phyloP scores from a whole-genome alignment of 2,888 invertebrate species.

The Drosophila melanosoma region DNA sequence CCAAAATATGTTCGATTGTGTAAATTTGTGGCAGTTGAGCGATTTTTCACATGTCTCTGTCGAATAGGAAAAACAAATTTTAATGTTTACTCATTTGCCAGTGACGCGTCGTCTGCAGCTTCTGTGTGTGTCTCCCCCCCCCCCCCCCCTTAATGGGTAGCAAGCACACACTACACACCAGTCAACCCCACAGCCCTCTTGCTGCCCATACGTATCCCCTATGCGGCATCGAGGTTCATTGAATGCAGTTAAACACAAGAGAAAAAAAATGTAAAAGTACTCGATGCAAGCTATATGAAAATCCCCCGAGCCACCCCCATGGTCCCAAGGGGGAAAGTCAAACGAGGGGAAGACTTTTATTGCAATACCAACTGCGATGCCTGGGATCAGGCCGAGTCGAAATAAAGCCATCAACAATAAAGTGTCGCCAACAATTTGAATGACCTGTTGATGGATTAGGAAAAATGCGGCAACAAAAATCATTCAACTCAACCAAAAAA shows the following conservation, averaged over 20 bases:
- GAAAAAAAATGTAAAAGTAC: constrained; percentile 12
- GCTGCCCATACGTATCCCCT: neutral
- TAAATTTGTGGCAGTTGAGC: constrained; percentile 63
- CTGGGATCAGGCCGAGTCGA: constrained; percentile 18
- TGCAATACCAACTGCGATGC: constrained; percentile 30
- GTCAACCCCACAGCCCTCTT: neutral
- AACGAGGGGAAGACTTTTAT: constrained; percentile 51
- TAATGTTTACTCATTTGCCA: constrained; percentile 57
- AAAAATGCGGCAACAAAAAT: neutral
- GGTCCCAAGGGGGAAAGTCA: constrained; percentile 17
- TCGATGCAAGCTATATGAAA: constrained; percentile 47
- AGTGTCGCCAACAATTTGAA: constrained; percentile 65
- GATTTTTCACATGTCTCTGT: constrained; percentile 62
- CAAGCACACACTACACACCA: neutral
- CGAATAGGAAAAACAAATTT: constrained; percentile 47
- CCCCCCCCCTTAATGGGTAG: neutral
- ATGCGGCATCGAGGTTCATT: constrained; percentile 26
- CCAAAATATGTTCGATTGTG: constrained; percentile 63
- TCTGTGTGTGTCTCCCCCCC: constrained; percentile 29
- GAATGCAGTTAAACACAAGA: constrained; percentile 24
- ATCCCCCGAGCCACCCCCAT: constrained; percentile 52
- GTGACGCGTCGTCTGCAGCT: constrained; percentile 35
- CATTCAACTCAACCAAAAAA: neutral
- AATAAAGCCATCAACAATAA: constrained; percentile 70
- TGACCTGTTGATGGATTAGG: constrained; percentile 60